phyloP scores from a whole-genome alignment of 2,797 vertebrate species.

The Lutjanus argentimaculatus region DNA sequence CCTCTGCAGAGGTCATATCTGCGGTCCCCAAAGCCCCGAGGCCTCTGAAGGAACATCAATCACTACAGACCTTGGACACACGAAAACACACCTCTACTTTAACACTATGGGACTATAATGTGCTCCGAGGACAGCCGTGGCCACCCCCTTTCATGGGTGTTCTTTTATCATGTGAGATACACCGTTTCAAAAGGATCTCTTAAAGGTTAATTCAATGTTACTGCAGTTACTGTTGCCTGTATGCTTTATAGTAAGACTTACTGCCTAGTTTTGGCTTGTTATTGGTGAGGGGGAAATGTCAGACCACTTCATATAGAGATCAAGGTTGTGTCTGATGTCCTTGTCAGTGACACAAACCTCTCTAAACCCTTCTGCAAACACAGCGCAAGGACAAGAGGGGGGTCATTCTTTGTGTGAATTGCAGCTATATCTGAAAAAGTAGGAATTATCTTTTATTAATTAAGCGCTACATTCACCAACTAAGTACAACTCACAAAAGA shows the following conservation, averaged over 20 bases:
- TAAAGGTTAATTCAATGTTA: not conserved
- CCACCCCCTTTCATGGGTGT: conserved; percentile 10
- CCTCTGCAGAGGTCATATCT: conserved; percentile 76
- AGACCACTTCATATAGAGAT: conserved; percentile 20
- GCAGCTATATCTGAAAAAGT: not conserved
- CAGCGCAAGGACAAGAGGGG: conserved; percentile 27
- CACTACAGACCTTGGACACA: conserved; percentile 70
- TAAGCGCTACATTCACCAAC: not conserved
- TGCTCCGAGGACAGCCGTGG: conserved; percentile 35
- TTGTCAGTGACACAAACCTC: conserved; percentile 51
- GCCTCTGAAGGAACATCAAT: conserved; percentile 81
- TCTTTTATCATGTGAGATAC: conserved; percentile 8
- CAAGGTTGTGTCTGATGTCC: conserved; percentile 53
- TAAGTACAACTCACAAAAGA: not conserved
- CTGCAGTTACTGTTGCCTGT: not conserved
- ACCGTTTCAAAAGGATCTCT: not conserved
- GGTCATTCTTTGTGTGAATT: not conserved
- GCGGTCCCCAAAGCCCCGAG: conserved; percentile 74
- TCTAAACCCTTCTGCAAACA: conserved; percentile 11
- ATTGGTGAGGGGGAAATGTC: not conserved
- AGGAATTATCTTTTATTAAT: not conserved
- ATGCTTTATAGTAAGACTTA: not conserved
- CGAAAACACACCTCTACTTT: conserved; percentile 42
- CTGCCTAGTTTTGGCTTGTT: not conserved
- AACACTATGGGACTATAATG: conserved; percentile 51